These are phyloP conservation scores for Mesoligia furuncula DNA, from an alignment of 2,888 invertebrate species.

Conservation along the genomic window DNA sequence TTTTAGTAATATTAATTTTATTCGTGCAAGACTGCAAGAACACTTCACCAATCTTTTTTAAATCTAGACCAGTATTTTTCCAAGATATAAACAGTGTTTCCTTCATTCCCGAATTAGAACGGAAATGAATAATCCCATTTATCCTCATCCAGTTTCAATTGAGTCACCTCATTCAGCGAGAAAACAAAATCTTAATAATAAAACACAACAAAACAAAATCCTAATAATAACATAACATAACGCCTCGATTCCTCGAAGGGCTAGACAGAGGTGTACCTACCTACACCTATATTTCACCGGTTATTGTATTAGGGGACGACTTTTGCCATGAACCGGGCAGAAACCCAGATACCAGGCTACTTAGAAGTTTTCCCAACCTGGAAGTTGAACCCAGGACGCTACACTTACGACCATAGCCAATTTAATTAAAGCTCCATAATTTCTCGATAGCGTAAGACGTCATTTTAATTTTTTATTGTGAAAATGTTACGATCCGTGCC, in stretches of 20 bases:
- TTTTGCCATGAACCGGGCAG: not conserved
- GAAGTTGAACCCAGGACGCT: no score
- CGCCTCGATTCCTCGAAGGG: not conserved
- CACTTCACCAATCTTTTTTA: not conserved
- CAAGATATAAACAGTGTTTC: constrained; percentile 29
- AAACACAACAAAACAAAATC: not conserved
- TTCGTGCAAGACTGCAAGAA: not conserved
- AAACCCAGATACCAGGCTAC: not conserved
- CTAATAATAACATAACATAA: constrained; percentile 4
- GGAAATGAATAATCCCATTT: constrained; percentile 42
- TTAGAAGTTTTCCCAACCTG: not conserved
- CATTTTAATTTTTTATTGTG: constrained; percentile 30
- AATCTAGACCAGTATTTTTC: constrained; percentile 23
- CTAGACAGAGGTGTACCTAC: not conserved
- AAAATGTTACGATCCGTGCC: constrained; percentile 4
- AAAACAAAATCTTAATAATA: constrained; percentile 13
- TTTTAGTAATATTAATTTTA: not conserved
- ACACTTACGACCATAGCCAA: not conserved
- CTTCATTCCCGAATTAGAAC: constrained; percentile 36
- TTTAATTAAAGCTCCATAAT: constrained; percentile 21
- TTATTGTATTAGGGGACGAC: not conserved
- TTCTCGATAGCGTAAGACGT: constrained; percentile 4
- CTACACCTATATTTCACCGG: not conserved
- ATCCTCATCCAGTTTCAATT: constrained; percentile 38
- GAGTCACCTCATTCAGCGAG: constrained; percentile 37